Base-by-base conservation (phyloP, 2,797 vertebrate genomes). In the Chrosomus eos region DNA sequence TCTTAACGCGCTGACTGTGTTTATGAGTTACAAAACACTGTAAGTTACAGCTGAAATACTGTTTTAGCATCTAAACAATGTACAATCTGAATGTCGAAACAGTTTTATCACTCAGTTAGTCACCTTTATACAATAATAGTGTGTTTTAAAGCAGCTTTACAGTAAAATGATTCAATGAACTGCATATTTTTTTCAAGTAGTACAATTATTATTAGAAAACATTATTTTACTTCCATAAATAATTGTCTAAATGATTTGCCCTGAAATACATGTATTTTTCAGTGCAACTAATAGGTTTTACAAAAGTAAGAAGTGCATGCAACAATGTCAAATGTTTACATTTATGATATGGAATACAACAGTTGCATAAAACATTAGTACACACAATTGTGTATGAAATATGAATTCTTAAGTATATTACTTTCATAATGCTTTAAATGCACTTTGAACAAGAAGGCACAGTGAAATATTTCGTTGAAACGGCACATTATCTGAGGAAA, bases 371-470 rank as follows among this genome's bases (percentile, higher is more conserved):
- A 33, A 53, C 10, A 72, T 9, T 18, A 45, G 5, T 51, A 28
- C 5, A 53, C 71, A 51, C 9, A 19, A 40, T 13, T 43, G 4
- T 43, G 18, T 21, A 51, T 74, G 72, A 53, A 53, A 53, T n/a
- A 51, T 66, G 5, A 51, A 19, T 9, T 58, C 3, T 19, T 28
- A 14, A 53, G 33, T 38, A 53, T 21, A 40, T 40, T 76, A 36
- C 23, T 40, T 60, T 40, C 23, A 60, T 26, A 58, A 76, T 26
- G 53, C 36, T 77, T 40, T 55, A 11, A 60, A 58, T 40, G 36
- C 55, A 77, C 53, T 60, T 77, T 5, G 90, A 88, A 89, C 89
- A 92, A 92, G 92, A 95, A 95, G 93, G 94, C 94, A 95, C 93
- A 90, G 93, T 92, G 90, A 93, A 86, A 79, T 81, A 89, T 85